These are phyloP conservation scores for Brotula barbata DNA, from an alignment of 2,797 vertebrate species.

Conservation along the genomic window DNA sequence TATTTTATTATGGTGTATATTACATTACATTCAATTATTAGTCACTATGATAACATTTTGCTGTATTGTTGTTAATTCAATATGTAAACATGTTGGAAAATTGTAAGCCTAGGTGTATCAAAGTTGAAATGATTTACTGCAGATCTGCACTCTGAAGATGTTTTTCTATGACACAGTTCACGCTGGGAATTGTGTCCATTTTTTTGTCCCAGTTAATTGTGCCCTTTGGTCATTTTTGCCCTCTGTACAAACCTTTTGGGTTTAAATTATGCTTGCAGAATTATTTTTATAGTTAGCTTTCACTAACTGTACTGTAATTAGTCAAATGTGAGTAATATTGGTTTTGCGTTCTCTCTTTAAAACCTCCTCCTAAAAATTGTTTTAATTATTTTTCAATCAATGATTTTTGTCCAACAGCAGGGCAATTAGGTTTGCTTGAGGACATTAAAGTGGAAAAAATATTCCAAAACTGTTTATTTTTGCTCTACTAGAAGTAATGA, in stretches of 20 bases:
- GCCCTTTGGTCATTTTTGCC: conserved; percentile 75
- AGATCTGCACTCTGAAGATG: conserved; percentile 74
- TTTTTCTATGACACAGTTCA: conserved; percentile 73
- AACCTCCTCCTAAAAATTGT: conserved; percentile 56
- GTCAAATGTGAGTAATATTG: conserved; percentile 80
- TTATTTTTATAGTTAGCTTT: conserved; percentile 79
- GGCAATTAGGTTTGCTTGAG: conserved; percentile 51
- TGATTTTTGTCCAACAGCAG: conserved; percentile 66
- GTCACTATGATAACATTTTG: conserved; percentile 80
- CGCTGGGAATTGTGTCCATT: conserved; percentile 69
- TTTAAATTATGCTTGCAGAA: conserved; percentile 65
- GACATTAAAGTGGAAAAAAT: conserved; percentile 52
- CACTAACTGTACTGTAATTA: conserved; percentile 78
- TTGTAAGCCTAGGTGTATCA: conserved; percentile 78
- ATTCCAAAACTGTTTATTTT: conserved; percentile 44
- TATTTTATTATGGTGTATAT: conserved; percentile 87
- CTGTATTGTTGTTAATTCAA: conserved; percentile 83
- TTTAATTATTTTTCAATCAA: conserved; percentile 73
- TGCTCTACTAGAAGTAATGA: conserved; percentile 40
- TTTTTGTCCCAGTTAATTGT: conserved; percentile 73
- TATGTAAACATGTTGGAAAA: conserved; percentile 81
- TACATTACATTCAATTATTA: conserved; percentile 83
- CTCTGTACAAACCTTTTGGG: conserved; percentile 66
- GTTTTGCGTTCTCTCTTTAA: conserved; percentile 69
- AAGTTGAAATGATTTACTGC: conserved; percentile 76